Evolutionary conservation across 1,140 invertebrate genomes (phyloP).

Genomic region (Prorops nasuta): DNA sequence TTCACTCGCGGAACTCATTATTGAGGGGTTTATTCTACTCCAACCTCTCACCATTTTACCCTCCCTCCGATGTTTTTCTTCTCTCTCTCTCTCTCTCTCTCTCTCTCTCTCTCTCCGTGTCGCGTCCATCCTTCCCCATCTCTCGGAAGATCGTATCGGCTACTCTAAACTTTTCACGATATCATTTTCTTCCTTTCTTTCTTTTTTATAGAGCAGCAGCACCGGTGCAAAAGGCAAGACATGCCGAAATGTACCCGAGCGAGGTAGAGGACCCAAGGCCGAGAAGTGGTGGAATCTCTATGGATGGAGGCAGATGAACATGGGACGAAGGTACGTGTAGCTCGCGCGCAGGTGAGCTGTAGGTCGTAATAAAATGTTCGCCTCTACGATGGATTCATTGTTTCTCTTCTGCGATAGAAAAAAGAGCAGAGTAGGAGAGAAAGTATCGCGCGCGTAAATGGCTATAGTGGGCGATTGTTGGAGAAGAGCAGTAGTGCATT

Average conservation of each 20-base stretch:
- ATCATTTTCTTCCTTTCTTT: slow-evolving; percentile 10
- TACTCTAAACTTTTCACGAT: slow-evolving; percentile 8
- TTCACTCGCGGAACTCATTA: slow-evolving; percentile 55
- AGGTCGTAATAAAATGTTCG: too few species aligned
- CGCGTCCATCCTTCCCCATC: slow-evolving; percentile 17
- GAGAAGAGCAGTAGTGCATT: background rate
- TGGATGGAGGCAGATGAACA: too few species aligned
- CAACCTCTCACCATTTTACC: slow-evolving; percentile 37
- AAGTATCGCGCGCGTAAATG: background rate
- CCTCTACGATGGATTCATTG: too few species aligned
- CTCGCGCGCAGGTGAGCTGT: too few species aligned
- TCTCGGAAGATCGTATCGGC: slow-evolving; percentile 5
- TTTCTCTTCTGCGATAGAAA: too few species aligned
- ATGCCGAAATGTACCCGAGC: too few species aligned
- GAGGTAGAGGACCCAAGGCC: too few species aligned
- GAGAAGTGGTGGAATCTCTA: too few species aligned
- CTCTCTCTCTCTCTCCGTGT: slow-evolving; percentile 2
- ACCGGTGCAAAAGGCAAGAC: too few species aligned
- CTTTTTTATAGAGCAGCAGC: too few species aligned
- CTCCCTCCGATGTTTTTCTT: slow-evolving; percentile 5
- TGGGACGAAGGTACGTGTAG: too few species aligned
- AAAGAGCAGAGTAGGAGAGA: background rate
- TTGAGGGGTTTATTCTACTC: slow-evolving; percentile 57
- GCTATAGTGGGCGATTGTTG: background rate
- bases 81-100: background rate